Base-by-base conservation (phyloP, 2,797 vertebrate species). In the Cetoscarus ocellatus region DNA sequence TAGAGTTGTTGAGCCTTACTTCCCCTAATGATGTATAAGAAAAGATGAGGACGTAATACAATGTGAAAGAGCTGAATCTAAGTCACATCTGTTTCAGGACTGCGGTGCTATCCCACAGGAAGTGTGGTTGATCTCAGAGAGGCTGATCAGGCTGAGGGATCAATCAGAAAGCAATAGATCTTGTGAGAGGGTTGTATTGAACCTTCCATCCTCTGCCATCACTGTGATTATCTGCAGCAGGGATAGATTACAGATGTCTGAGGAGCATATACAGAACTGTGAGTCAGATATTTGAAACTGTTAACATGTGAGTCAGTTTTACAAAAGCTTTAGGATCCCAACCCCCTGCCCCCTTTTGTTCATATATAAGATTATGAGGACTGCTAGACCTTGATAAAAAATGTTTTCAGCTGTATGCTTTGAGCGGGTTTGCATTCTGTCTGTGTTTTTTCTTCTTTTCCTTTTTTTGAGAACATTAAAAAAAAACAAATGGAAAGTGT, bases 151-250 rank as follows among this genome's bases (percentile, higher is more conserved):
- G 83, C 78, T 40, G 82, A 83, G 84, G 82, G 91, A 92, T 93
- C 86, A 70, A 93, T 91, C 81, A 91, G 81, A 85, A 91, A 90
- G 92, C 90, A 89, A 92, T 93, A 91, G 85, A 85, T 93, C 90
- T 90, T 86, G 79, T 89, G 88, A 86, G 91, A 92, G 88, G 80
- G 73, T 72, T 36, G 36, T 91, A 94, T 95, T 85, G 93, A 95
- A 92, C 87, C 70, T 57, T 73, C 76, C 67, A 54, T 80, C 85
- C 73, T 83, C 86, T 83, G 86, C 87, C 87, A 89, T 92, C 86
- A 77, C 88, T 87, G 88, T 84, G 90, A 93, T 93, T 80, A 92
- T 92, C 89, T 85, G 79, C 85, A 75, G 85, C 81, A 81, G 73
- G 79, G 89, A 86, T 86, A 79, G 82, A 88, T 89, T 87, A 76